A percentile compares a stretch with the other conserved stretches of the same genome.
phyloP scores from a whole-genome alignment of 2,797 vertebrate species.

The Tolypeutes matacus region DNA sequence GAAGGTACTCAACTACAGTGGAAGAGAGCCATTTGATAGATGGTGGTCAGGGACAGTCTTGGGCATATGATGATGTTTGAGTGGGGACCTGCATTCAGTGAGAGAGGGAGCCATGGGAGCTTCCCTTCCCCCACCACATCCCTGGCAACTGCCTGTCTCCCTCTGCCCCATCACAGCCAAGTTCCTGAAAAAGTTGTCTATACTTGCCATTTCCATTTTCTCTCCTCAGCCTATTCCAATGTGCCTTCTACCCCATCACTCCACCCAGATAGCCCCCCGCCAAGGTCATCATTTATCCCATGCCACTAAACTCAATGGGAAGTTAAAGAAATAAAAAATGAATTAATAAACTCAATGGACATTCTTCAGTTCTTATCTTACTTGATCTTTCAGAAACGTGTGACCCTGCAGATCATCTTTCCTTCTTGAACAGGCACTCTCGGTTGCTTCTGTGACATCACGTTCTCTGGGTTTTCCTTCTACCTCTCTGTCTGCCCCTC shows the following conservation, averaged over 20 bases:
- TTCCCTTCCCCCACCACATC: rapidly evolving
- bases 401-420: background rate
- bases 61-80: background rate
- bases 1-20: rapidly evolving
- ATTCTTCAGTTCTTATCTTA: background rate
- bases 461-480: background rate
- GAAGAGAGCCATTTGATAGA: rapidly evolving
- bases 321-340: too few relatives aligned
- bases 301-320: rapidly evolving
- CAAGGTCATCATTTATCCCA: background rate
- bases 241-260: background rate
- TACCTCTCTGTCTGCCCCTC: background rate
- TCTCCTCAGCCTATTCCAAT: background rate
- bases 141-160: background rate
- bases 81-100: background rate
- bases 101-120: background rate
- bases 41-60: rapidly evolving
- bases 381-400: background rate
- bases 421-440: too few relatives aligned
- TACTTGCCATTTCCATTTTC: background rate
- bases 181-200: background rate
- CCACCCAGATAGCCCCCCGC: background rate
- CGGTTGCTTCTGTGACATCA: rapidly evolving
- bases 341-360: background rate
- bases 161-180: background rate